Base-by-base conservation (phyloP, 2,797 vertebrate species). In the Clarias pachynema region DNA sequence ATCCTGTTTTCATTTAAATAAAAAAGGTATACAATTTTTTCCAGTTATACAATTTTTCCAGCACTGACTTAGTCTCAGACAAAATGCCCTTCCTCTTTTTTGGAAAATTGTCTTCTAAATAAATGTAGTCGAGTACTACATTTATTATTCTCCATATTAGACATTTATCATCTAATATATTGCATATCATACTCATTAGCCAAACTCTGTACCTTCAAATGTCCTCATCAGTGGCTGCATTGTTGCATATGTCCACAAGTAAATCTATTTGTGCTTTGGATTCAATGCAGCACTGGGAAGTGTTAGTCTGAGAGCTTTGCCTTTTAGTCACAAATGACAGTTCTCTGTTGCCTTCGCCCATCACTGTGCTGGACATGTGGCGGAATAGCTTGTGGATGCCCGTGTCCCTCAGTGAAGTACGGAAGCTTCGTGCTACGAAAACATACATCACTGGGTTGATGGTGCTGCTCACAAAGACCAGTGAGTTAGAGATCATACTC, bases 361-460 rank as follows among this genome's bases (percentile, higher is more conserved):
- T 93, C 5, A 89, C 94, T 44, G 91, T 95, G 90, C 95, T 96
- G 87, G 94, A 96, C 88, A 97, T 94, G 89, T 96, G 95, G 4
- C 87, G 95, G 89, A 97, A 97, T 0, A 97, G 94, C 84, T 95
- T 96, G 83, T 93, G 93, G 59, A 97, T 94, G 63, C 95, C 96
- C 0, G 93, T 94, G 81, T 96, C 94, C 3, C 90, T 89, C 83
- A 96, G 84, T 1, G 96, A 96, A 85, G 89, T 94, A 86, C 93
- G 94, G 91, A 97, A 96, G 57, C 91, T 95, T 60, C 93, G 95
- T 2, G 97, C 97, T 0, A 96, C 96, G 78, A 96, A 97, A 88
- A 96, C 95, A 5, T 98, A 97, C 82, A 98, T 95, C 49, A 98
- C 88, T 14, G 97, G 97, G 90, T 98, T 98, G 63, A 95, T 85